Base-by-base conservation (phyloP, 2,797 vertebrate genomes). In the Melanotaenia boesemani region DNA sequence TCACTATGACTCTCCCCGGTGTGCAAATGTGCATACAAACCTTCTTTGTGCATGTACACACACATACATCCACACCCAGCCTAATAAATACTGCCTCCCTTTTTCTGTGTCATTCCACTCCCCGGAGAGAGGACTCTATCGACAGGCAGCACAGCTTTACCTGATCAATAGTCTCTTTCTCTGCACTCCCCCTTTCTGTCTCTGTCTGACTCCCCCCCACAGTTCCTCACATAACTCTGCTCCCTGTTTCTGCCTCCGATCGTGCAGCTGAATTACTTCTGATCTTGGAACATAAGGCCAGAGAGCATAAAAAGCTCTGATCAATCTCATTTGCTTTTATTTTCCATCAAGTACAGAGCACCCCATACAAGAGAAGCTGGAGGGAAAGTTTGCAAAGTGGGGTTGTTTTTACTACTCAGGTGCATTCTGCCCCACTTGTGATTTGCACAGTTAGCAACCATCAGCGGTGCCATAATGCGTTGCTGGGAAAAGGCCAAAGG, bases 141-240 rank as follows among this genome's bases (percentile, higher is more conserved):
- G 91, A 90, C 86, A 87, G 72, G 68, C 77, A 61, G 75, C 86
- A 65, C 72, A 82, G 86, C 84, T 86, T 74, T 72, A 74, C 74
- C 63, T 86, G 86, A 92, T 93, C 92, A 80, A 93, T 91, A 84
- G 70, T 72, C 75, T 82, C 76, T 81, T 79, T 84, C 80, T 84
- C 67, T 60, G 24, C 46, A 6, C 44, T 46, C 67, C 69, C 65
- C 55, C 44, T 48, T 55, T 57, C 52, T 72, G 4, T 67, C 48
- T 79, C 36, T 55, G 30, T 63, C 72, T 61, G 63, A 66, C 6
- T 3, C 65, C 57, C 67, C 10, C 52, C 39, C 20, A 24, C 44
- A 41, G 13, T 3, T 58, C 70, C 75, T 28, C 69, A 28, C 64
- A 57, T 54, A 82, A 67, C 69, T 70, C 74, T 36, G 28, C 79